Base-by-base conservation (phyloP, 1,140 invertebrate genomes). In the Zaprionus africanus region DNA sequence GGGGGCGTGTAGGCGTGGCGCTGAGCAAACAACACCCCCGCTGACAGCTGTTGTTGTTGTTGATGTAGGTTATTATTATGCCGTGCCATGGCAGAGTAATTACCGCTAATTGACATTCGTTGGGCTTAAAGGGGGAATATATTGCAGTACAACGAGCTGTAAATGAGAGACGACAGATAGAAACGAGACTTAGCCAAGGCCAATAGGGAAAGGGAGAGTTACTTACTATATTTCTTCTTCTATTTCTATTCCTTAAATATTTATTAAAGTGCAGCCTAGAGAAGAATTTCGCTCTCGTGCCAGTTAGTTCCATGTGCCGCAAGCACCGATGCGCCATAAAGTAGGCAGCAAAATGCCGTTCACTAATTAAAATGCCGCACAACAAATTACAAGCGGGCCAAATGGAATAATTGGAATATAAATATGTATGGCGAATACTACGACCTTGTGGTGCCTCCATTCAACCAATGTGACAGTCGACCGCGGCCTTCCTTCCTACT, bases 71-170 rank as follows among this genome's bases (percentile, higher is more conserved):
- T 82, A 73, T 82, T 75, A 69, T 70, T 36, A 69, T 76, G 83
- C 72, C 84, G 77, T 80, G 81, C 83, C 74, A 63, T 54, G 80
- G 77, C 68, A 79, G 78, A 79, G 85, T 84, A 88, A 88, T 88
- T 90, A 90, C 81, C 61, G 78, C 78, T 88, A 90, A 88, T 88
- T 88, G 81, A 90, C 84, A 83, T 86, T 86, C 70, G 59, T 79
- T 66, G 49, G 49, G 69, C 73, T 58, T 64, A 60, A 70, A 61
- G 49, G 63, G 31, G 31, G 5, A 24, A 64, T 64, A 41, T 57
- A 77, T 58, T 60, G 41, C n/a, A 17, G n/a, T 46, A n/a, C 2
- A 43, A 24, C 43, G 56, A 78, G 74, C 57, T 34, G 3, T 34
- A 34, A 34, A 11, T 11, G 31, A 31, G 7, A 31, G 28, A 31